phyloP scores from a whole-genome alignment of 2,888 invertebrate genomes.

The Drosophila emarginata region DNA sequence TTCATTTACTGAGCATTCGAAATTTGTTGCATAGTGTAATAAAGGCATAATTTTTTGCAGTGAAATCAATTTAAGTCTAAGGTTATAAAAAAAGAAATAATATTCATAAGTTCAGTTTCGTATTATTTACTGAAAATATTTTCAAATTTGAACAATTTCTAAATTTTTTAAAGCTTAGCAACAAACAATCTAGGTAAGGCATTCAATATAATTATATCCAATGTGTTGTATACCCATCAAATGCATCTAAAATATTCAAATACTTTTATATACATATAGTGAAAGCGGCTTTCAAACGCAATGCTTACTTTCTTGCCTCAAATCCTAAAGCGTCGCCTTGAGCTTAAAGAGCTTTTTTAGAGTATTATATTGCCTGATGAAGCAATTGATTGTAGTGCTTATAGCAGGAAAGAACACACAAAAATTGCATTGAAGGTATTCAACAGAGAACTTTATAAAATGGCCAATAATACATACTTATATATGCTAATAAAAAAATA shows the following conservation, averaged over 20 bases:
- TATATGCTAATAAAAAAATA: no score
- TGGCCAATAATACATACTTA: no score
- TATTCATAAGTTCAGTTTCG: background rate
- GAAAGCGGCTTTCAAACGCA: slow-evolving; percentile 60
- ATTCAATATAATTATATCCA: background rate
- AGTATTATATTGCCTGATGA: slow-evolving; percentile 50
- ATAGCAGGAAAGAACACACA: slow-evolving; percentile 25
- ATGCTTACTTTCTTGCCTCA: slow-evolving; percentile 60
- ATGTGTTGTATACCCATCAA: slow-evolving; percentile 11
- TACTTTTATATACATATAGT: slow-evolving; percentile 42
- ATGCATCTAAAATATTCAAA: slow-evolving; percentile 43
- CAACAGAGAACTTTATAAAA: background rate
- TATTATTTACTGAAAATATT: background rate
- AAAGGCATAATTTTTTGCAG: background rate
- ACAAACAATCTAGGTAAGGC: slow-evolving; percentile 2
- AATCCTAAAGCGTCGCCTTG: slow-evolving; percentile 44
- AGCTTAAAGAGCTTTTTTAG: slow-evolving; percentile 63
- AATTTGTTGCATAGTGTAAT: background rate
- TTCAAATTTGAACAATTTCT: slow-evolving; percentile 1
- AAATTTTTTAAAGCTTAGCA: slow-evolving; percentile 1
- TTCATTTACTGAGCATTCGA: background rate
- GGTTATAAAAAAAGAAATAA: background rate
- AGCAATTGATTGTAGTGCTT: slow-evolving; percentile 69
- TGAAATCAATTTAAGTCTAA: background rate
- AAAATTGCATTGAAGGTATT: slow-evolving; percentile 14